A percentile compares a stretch with the other conserved stretches of the same genome.
phyloP scores from a whole-genome alignment of 1,140 invertebrate species.

The Drosophila athabasca region DNA sequence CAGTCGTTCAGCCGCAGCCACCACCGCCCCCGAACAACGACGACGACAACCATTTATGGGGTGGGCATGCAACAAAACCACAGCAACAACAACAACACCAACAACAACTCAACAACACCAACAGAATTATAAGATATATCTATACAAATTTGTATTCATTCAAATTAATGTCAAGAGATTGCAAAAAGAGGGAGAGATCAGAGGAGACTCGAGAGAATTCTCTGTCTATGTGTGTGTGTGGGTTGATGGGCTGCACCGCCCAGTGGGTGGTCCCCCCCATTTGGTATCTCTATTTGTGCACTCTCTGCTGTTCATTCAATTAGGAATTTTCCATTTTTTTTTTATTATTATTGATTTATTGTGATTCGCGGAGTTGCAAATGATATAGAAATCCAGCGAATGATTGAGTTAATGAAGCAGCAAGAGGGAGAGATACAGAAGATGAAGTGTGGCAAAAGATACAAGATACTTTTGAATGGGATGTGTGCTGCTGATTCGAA shows the following conservation, averaged over 20 bases:
- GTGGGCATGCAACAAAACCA: slow-evolving; percentile 43
- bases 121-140: slow-evolving; percentile 32
- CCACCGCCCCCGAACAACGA: slow-evolving; percentile 63
- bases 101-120: slow-evolving; percentile 27
- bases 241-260: slow-evolving; percentile 17
- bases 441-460: neutral
- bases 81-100: slow-evolving; percentile 27
- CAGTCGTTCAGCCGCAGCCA: slow-evolving; percentile 26
- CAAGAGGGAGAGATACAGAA: neutral
- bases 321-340: slow-evolving; percentile 43
- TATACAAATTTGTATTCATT: slow-evolving; percentile 55
- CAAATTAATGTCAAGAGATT: slow-evolving; percentile 56
- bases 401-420: slow-evolving; percentile 36
- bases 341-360: slow-evolving; percentile 68
- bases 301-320: slow-evolving; percentile 36
- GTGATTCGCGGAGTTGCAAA: slow-evolving; percentile 43
- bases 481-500: slow-evolving; percentile 1
- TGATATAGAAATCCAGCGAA: slow-evolving; percentile 30
- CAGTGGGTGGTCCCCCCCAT: slow-evolving; percentile 40
- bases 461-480: neutral
- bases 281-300: slow-evolving; percentile 7
- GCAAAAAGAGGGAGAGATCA: neutral
- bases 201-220: slow-evolving; percentile 15
- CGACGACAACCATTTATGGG: slow-evolving; percentile 68
- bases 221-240: neutral